Evolutionary conservation across 2,888 invertebrate genomes (phyloP), one percentile per base, ranked within the genome.

Genomic region (Machimus atricapillus): DNA sequence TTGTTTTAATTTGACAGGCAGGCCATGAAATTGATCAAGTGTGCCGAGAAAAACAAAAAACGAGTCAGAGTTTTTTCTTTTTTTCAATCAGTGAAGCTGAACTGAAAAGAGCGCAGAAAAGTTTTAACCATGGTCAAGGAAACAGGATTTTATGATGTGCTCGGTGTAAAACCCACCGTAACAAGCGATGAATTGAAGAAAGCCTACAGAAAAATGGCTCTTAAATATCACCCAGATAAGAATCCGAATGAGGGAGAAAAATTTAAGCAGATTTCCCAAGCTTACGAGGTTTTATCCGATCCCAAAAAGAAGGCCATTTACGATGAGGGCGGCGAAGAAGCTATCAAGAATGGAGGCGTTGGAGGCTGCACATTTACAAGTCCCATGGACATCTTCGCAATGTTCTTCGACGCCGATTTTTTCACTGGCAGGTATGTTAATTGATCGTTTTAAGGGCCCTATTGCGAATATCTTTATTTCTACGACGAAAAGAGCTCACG

Each of bases 331-430:
- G 99, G 99, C 14, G 99, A 99, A 91, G 97, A 99, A 91, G 98
- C 98, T 2, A 94, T 99, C 88, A 98, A 99, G 93, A 98, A 98
- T 93, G 98, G 98, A 87, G 97, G 96, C 5, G 98, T 98, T 91
- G 98, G 98, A 87, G 95, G 94, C 93, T 93, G 95, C 6, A 93
- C 95, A 89, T 97, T 97, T 93, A 96, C 97, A 3, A 97, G 97
- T 37, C 99, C 99, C 0, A 98, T 98, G 98, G 99, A 99, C 93
- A 95, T 99, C 90, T 99, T 99, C 91, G 98, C 99, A 91, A 98
- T 99, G 97, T 98, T 99, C 95, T 99, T 99, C 92, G 96, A 96
- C 0, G 96, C 96, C 52, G 95, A 94, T 88, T 94, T 94, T 89
- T 94, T 94, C 23, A 93, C 93, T 43, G 93, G 92, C 83, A 93